phyloP scores from a whole-genome alignment of 2,797 vertebrate genomes.

The Labroides dimidiatus region DNA sequence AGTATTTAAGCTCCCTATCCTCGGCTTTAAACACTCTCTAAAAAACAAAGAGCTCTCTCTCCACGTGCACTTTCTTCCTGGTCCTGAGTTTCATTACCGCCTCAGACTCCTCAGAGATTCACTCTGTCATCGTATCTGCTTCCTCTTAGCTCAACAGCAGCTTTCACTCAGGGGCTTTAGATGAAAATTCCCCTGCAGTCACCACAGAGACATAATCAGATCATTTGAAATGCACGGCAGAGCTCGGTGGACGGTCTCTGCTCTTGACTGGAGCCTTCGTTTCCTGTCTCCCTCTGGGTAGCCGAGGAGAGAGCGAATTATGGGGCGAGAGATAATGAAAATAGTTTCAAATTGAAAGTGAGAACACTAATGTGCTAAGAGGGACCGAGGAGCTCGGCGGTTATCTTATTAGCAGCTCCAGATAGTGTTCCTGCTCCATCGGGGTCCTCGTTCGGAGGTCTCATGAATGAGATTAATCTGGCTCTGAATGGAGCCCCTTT shows the following conservation, averaged over 20 bases:
- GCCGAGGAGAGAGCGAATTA: slow-evolving; percentile 82
- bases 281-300: slow-evolving; percentile 81
- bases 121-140: slow-evolving; percentile 59
- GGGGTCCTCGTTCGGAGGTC: slow-evolving; percentile 77
- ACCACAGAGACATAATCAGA: slow-evolving; percentile 76
- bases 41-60: slow-evolving; percentile 5
- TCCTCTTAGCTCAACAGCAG: slow-evolving; percentile 67
- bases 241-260: slow-evolving; percentile 74
- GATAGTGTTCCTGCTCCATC: slow-evolving; percentile 79
- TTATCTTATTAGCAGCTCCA: slow-evolving; percentile 87
- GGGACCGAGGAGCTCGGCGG: slow-evolving; percentile 79
- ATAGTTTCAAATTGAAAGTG: slow-evolving; percentile 87
- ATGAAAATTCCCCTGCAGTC: slow-evolving; percentile 65
- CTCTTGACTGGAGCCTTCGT: slow-evolving; percentile 82
- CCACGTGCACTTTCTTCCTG: neutral
- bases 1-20: slow-evolving; percentile 48
- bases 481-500: slow-evolving; percentile 77
- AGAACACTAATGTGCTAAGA: slow-evolving; percentile 85
- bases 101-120: slow-evolving; percentile 53
- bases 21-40: slow-evolving; percentile 13
- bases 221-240: slow-evolving; percentile 79
- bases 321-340: slow-evolving; percentile 83
- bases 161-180: slow-evolving; percentile 65
- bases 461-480: slow-evolving; percentile 84
- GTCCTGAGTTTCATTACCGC: slow-evolving; percentile 59